These are phyloP conservation scores for Neomorphus geoffroyi DNA, from an alignment of 2,797 vertebrate genomes.

Conservation along the genomic window DNA sequence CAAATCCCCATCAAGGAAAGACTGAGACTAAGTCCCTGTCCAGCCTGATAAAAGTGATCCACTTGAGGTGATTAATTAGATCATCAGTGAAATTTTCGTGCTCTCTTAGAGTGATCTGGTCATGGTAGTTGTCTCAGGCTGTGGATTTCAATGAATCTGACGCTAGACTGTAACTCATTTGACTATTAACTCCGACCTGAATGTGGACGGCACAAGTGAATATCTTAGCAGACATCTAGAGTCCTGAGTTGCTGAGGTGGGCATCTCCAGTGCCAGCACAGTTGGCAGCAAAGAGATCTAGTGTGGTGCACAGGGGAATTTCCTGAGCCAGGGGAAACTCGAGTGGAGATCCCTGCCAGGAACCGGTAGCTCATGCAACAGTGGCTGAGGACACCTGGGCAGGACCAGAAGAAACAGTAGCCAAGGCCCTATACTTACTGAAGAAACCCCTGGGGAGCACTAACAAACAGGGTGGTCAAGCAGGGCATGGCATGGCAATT, in stretches of 20 bases:
- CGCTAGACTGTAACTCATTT: not conserved
- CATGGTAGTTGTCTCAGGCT: not conserved
- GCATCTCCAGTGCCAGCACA: accelerated
- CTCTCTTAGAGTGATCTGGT: not conserved
- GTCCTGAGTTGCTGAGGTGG: accelerated
- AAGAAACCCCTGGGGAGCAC: no score
- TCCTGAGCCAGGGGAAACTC: not conserved
- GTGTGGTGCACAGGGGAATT: accelerated
- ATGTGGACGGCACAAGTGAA: not conserved
- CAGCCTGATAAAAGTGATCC: not conserved
- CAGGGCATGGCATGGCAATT: no score
- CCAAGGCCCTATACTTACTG: no score
- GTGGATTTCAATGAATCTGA: not conserved
- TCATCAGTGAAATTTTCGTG: not conserved
- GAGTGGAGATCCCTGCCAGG: not conserved
- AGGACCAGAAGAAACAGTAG: no score
- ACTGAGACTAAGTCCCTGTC: not conserved
- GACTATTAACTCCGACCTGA: not conserved
- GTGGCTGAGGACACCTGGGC: no score
- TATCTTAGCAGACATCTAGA: not conserved
- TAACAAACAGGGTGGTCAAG: no score
- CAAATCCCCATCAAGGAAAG: not conserved
- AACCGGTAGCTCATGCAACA: no score
- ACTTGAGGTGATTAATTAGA: not conserved
- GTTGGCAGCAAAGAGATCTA: accelerated